Conservation (phyloP, 2,888 invertebrate genomes). For the Drosophila merina region DNA sequence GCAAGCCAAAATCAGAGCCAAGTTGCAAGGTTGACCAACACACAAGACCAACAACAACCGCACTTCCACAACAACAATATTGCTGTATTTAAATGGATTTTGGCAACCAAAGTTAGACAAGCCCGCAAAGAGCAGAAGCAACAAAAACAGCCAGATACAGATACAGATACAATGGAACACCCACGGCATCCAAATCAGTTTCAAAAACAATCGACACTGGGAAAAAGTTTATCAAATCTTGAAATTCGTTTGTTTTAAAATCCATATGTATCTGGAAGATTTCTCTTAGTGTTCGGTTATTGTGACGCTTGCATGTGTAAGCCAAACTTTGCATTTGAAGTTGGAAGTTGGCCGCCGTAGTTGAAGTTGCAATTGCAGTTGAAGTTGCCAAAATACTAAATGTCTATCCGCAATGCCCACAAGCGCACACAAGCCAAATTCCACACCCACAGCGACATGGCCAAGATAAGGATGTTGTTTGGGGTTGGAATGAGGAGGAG, state of each 20-base stretch:
- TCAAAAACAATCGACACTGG: constrained; percentile 9
- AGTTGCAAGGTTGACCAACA: constrained; percentile 69
- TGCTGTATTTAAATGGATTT: constrained; percentile 73
- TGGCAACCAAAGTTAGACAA: constrained; percentile 64
- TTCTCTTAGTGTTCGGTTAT: constrained; percentile 47
- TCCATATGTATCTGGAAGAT: no score
- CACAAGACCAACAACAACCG: constrained; percentile 33
- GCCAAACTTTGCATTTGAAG: constrained; percentile 34
- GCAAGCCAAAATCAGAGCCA: constrained; percentile 62
- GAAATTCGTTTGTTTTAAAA: no score
- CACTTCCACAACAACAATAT: constrained; percentile 34
- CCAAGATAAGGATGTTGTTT: constrained; percentile 10
- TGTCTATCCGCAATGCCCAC: constrained; percentile 71
- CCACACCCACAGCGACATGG: constrained; percentile 18
- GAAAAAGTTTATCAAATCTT: background rate
- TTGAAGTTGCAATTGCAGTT: constrained; percentile 39
- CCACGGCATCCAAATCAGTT: constrained; percentile 36
- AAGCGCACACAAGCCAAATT: constrained; percentile 50
- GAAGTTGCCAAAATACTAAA: constrained; percentile 71
- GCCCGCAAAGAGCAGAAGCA: constrained; percentile 43
- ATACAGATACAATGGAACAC: constrained; percentile 19
- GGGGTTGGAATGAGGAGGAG: background rate
- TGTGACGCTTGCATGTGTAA: constrained; percentile 45
- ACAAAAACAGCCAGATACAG: constrained; percentile 23
- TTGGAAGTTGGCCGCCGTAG: constrained; percentile 26